Conservation (phyloP, 1,140 invertebrate genomes). For the Magallana ariakensis region DNA sequence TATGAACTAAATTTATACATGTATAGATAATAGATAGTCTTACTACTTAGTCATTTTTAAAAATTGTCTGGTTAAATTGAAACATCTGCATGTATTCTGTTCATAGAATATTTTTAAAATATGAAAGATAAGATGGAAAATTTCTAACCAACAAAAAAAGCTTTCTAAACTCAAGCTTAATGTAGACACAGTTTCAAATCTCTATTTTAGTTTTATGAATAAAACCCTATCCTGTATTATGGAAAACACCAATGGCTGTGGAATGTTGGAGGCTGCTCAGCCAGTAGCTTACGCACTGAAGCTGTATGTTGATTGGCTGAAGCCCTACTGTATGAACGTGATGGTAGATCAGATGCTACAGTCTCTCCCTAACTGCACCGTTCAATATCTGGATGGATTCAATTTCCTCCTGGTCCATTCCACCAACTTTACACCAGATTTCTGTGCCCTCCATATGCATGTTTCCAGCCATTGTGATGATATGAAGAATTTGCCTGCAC, state of each 20-base stretch:
- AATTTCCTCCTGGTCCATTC: neutral
- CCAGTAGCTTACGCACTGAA: neutral
- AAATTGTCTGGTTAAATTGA: too few relatives aligned
- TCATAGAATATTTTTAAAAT: too few relatives aligned
- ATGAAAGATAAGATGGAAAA: too few relatives aligned
- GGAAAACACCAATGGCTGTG: slow-evolving; percentile 18
- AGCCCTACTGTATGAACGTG: slow-evolving; percentile 13
- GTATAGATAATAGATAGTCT: too few relatives aligned
- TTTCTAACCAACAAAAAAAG: too few relatives aligned
- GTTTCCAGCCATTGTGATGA: neutral
- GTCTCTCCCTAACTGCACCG: neutral
- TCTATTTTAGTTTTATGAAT: slow-evolving; percentile 23
- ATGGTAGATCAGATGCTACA: neutral
- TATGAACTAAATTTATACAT: too few relatives aligned
- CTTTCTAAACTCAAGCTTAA: too few relatives aligned
- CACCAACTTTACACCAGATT: slow-evolving; percentile 4
- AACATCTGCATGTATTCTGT: too few relatives aligned
- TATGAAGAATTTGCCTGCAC: neutral
- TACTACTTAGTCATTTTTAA: too few relatives aligned
- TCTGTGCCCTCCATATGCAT: neutral
- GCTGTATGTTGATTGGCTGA: slow-evolving; percentile 1
- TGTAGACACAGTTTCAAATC: neutral
- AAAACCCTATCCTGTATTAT: slow-evolving; percentile 15
- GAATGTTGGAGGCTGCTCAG: slow-evolving; percentile 11
- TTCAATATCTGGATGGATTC: slow-evolving; percentile 32